Base-by-base conservation (phyloP, 2,797 vertebrate species). In the Sciurus carolinensis region DNA sequence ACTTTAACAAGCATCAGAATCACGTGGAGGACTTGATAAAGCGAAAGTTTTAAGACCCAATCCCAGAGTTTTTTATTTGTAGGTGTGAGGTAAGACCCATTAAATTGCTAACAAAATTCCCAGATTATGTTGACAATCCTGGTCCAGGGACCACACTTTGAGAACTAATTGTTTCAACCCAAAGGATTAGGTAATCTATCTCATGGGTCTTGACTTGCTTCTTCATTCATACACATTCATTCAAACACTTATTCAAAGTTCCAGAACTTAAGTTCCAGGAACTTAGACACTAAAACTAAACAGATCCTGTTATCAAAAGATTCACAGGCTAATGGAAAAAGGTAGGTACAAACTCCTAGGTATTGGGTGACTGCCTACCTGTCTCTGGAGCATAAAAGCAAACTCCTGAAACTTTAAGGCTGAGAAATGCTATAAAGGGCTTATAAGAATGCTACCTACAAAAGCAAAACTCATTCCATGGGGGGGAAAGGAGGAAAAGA, bases 281-380 rank as follows among this genome's bases (percentile, higher is more conserved):
- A 47, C 44, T 52, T 72, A 90, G 71, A 42, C 66, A 83, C 66
- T 91, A 73, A 93, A 93, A 89, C 59, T 57, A 89, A 93, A 93
- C 50, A 88, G 87, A 95, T 33, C 17, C 36, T 96, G 73, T 30
- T 69, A 66, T 95, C 72, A 66, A 88, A 76, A 96, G 91, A 91
- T 76, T 83, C 71, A 96, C 22, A 92, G 14, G 22, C 14, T 79
- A 89, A 71, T 64, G 22, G 59, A 59, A 79, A 73, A 87, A 72
- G 36, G 39, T 0, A 69, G 33, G 24, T 4, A 76, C 26, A 85
- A 73, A 86, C 69, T 67, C 30, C 59, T 62, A 26, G 20, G 20
- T 18, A 57, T 57, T 13, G 20, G 54, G 54, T 57, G 54, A 57
- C 7, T 57, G 54, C 54, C 54, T 54, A 15, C 54, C 54, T 57